phyloP scores from a whole-genome alignment of 2,113 vertebrate species.

The Kryptolebias marmoratus region DNA sequence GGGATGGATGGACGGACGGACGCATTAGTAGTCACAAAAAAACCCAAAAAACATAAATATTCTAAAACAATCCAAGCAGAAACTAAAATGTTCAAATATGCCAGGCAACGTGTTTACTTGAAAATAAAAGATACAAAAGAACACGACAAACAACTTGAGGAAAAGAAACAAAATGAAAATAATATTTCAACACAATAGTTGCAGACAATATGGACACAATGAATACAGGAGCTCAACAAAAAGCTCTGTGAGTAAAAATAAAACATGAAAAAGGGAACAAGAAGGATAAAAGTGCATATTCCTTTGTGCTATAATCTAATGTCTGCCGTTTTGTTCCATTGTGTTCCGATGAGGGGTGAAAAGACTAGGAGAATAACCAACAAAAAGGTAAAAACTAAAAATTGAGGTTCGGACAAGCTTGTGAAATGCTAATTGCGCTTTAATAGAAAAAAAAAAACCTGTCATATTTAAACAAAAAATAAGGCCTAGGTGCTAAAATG shows the following conservation, averaged over 20 bases:
- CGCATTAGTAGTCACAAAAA: too few relatives aligned
- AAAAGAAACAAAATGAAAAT: neutral
- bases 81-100: too few relatives aligned
- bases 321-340: constrained; percentile 10
- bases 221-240: too few relatives aligned
- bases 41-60: too few relatives aligned
- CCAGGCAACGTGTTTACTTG: too few relatives aligned
- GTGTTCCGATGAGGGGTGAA: neutral
- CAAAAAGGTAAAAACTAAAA: constrained; percentile 3
- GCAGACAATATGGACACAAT: too few relatives aligned
- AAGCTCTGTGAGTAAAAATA: too few relatives aligned
- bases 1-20: too few relatives aligned
- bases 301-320: constrained; percentile 28
- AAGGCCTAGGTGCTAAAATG: neutral
- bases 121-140: too few relatives aligned
- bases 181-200: too few relatives aligned
- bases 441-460: constrained; percentile 26
- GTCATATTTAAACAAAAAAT: constrained; percentile 16
- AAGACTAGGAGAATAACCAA: neutral
- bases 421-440: constrained; percentile 37
- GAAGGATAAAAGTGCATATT: constrained; percentile 24
- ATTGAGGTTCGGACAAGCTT: neutral
- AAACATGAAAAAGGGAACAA: neutral
- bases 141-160: neutral
- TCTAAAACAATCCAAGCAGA: too few relatives aligned